A percentile compares a stretch with the other conserved stretches of the same genome.
Evolutionary conservation across 2,888 invertebrate species (phyloP).

Genomic region (Agelastica alni): DNA sequence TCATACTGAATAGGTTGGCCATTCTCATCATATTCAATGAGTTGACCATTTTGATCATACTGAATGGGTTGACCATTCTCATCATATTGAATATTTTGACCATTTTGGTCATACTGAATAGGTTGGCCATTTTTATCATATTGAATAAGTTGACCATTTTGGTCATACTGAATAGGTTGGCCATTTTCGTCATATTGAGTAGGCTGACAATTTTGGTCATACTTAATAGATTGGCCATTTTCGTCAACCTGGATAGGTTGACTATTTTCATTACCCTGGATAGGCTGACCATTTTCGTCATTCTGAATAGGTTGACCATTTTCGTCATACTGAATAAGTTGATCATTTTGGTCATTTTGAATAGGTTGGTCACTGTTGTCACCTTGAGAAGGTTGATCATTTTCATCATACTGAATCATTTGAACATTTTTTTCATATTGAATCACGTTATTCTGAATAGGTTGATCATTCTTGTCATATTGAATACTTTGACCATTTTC

Average conservation of each 20-base stretch:
- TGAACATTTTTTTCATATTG: slow-evolving; percentile 30
- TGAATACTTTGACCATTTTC: slow-evolving; percentile 20
- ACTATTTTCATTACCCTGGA: slow-evolving; percentile 36
- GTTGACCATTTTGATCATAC: slow-evolving; percentile 38
- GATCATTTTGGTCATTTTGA: slow-evolving; percentile 24
- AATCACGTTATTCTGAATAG: slow-evolving; percentile 32
- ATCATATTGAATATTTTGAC: slow-evolving; percentile 39
- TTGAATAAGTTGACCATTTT: slow-evolving; percentile 32
- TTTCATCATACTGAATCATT: slow-evolving; percentile 34
- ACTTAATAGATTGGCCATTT: slow-evolving; percentile 30
- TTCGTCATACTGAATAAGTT: slow-evolving; percentile 33
- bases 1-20: slow-evolving; percentile 35
- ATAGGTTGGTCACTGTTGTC: slow-evolving; percentile 34
- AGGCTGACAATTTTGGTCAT: slow-evolving; percentile 34
- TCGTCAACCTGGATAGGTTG: slow-evolving; percentile 34
- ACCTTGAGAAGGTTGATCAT: slow-evolving; percentile 33
- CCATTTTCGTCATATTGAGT: slow-evolving; percentile 24
- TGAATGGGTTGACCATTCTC: slow-evolving; percentile 38
- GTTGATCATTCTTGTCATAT: slow-evolving; percentile 36
- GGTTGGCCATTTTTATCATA: slow-evolving; percentile 33
- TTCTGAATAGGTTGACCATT: slow-evolving; percentile 32
- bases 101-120: slow-evolving; percentile 36
- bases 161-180: slow-evolving; percentile 31
- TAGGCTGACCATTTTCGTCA: slow-evolving; percentile 14
- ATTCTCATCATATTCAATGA: slow-evolving; percentile 26